Conservation (phyloP, 2,888 invertebrate species). For the Andrena dorsata region DNA sequence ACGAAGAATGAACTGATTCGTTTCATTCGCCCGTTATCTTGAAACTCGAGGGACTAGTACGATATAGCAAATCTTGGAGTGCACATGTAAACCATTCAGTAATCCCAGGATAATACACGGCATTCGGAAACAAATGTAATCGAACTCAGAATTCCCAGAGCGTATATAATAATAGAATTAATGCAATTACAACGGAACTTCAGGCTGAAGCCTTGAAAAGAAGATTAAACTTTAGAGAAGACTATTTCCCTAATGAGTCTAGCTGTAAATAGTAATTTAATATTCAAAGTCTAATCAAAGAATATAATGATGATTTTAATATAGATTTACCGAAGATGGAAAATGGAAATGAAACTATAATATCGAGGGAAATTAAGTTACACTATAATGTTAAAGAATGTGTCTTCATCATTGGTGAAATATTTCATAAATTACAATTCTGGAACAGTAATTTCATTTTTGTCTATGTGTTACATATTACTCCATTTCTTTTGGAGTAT, state of each 20-base stretch:
- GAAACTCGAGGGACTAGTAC: background rate
- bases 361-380: too few species aligned
- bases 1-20: background rate
- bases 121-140: constrained; percentile 4
- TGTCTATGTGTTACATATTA: too few species aligned
- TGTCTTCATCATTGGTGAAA: too few species aligned
- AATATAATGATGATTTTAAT: background rate
- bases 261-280: background rate
- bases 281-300: background rate
- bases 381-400: too few species aligned
- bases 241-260: background rate
- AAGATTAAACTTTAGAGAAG: background rate
- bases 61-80: background rate
- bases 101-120: constrained; percentile 6
- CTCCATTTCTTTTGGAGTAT: too few species aligned
- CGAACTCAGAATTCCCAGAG: constrained; percentile 5
- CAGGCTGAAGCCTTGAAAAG: background rate
- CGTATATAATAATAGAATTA: constrained; percentile 11
- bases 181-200: constrained; percentile 3
- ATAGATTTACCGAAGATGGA: background rate
- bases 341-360: background rate
- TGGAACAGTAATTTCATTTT: too few species aligned
- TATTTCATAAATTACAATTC: too few species aligned
- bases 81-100: constrained; percentile 20
- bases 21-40: constrained; percentile 17